Percentiles rank a stretch among this genome's conserved stretches.
phyloP scores from a whole-genome alignment of 2,113 vertebrate species.

The Diphyllodes magnificus region DNA sequence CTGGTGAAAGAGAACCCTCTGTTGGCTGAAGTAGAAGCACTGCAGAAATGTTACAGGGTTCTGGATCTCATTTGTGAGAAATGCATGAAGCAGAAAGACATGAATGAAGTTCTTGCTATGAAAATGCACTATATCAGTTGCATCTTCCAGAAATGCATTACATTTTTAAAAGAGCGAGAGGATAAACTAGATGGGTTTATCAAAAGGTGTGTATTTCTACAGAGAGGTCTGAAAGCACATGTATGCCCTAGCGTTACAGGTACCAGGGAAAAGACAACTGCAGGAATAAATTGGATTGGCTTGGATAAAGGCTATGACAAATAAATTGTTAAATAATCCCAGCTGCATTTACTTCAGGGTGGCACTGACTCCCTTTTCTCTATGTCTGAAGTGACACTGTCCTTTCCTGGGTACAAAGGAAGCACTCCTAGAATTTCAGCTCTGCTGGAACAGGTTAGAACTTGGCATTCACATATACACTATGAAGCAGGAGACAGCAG shows the following conservation, averaged over 20 bases:
- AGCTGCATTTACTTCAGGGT: neutral
- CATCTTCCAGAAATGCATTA: slow-evolving; percentile 87
- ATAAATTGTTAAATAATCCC: neutral
- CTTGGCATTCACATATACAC: neutral
- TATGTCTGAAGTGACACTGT: neutral
- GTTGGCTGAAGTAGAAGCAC: slow-evolving; percentile 80
- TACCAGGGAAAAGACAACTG: neutral
- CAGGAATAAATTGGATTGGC: neutral
- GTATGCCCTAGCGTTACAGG: neutral
- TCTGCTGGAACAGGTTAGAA: neutral
- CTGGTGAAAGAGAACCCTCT: slow-evolving; percentile 92
- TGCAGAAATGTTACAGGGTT: slow-evolving; percentile 87
- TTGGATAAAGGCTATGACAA: neutral
- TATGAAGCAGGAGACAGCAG: neutral
- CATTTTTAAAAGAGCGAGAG: slow-evolving; percentile 85
- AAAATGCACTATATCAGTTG: slow-evolving; percentile 98
- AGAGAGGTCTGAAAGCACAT: neutral
- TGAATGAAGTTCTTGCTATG: slow-evolving; percentile 98
- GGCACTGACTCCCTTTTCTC: neutral
- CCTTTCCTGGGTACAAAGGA: neutral
- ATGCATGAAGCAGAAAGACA: slow-evolving; percentile 96
- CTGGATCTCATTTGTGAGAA: slow-evolving; percentile 96
- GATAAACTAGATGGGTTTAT: slow-evolving; percentile 87
- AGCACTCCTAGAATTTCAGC: neutral
- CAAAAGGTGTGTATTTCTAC: slow-evolving; percentile 76